Evolutionary conservation across 2,797 vertebrate species (phyloP).

Genomic region (Syngnathus rostellatus): DNA sequence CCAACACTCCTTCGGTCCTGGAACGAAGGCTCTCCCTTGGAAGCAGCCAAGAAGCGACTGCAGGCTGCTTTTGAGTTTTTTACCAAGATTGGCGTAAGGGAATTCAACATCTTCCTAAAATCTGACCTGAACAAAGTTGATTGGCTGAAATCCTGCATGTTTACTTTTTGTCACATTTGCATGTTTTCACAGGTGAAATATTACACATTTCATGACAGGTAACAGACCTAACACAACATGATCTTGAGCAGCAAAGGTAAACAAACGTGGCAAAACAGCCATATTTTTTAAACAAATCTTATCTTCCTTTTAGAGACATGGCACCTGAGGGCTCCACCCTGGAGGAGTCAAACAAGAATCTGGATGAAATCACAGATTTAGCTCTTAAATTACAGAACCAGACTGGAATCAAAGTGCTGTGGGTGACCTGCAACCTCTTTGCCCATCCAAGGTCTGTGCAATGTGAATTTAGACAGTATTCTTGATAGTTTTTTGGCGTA

Average conservation of each 20-base stretch:
- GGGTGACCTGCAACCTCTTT: slow-evolving; percentile 68
- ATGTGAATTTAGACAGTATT: background rate
- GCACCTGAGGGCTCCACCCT: slow-evolving; percentile 60
- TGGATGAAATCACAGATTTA: slow-evolving; percentile 62
- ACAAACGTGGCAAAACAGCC: background rate
- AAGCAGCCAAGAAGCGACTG: slow-evolving; percentile 56
- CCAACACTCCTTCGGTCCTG: slow-evolving; percentile 51
- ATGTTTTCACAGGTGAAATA: slow-evolving; percentile 59
- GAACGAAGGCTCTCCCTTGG: slow-evolving; percentile 55
- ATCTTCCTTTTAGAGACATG: slow-evolving; percentile 49
- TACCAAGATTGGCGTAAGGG: slow-evolving; percentile 62
- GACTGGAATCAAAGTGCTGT: slow-evolving; percentile 62
- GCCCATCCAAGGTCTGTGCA: slow-evolving; percentile 51
- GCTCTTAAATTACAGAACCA: slow-evolving; percentile 61
- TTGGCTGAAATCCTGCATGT: background rate
- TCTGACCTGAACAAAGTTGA: background rate
- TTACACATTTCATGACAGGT: slow-evolving; percentile 70
- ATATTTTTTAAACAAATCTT: background rate
- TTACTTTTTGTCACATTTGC: slow-evolving; percentile 12
- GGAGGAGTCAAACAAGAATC: slow-evolving; percentile 59
- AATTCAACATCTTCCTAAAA: background rate
- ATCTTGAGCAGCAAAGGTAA: background rate
- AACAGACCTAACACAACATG: slow-evolving; percentile 5
- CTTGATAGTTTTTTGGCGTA: background rate
- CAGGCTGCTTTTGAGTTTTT: slow-evolving; percentile 67